Base-by-base conservation (phyloP, 2,888 invertebrate genomes). In the Drosophila colorata region DNA sequence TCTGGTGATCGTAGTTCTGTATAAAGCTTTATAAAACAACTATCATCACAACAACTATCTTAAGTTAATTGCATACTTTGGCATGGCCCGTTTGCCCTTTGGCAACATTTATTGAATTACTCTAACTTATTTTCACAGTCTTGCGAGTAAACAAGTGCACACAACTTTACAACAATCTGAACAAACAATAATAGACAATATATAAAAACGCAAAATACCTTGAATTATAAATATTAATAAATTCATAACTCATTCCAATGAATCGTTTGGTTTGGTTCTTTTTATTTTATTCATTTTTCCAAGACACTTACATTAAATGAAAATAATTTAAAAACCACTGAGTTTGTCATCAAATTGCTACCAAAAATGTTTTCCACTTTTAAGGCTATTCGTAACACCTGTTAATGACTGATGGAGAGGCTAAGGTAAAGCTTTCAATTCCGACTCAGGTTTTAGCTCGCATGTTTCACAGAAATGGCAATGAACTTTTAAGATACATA, bases 401-500 rank as follows among this genome's bases (percentile, higher is more conserved):
- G 51, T 46, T 60, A 47, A 52, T 48, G 49, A n/a, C 18, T 3
- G 25, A 2, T 7, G 11, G n/a, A n/a, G 18, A 11, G n/a, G n/a
- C 14, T n/a, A 28, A 44, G 43, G 9, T n/a, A 43, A 23, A 41
- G 41, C 16, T 51, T 38, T 16, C 16, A 31, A 44, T 49, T 25
- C 33, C 18, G 13, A 43, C 63, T 57, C 48, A 49, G 20, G 25
- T 49, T 35, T 72, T 37, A 23, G 48, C 31, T 49, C 51, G 63
- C 43, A 16, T 67, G 16, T 56, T 37, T 38, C 33, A 41, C 18
- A 16, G 47, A 46, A 63, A 56, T 63, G 66, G 63, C 66, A 67
- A 67, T 63, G 67, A 67, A 63, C 64, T 23, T n/a, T 63, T 43
- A 31, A 38, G 38, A 44, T 38, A 14, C 47, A 31, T 40, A n/a